Evolutionary conservation across 2,113 vertebrate species (phyloP).

Genomic region (Dasypus novemcinctus): DNA sequence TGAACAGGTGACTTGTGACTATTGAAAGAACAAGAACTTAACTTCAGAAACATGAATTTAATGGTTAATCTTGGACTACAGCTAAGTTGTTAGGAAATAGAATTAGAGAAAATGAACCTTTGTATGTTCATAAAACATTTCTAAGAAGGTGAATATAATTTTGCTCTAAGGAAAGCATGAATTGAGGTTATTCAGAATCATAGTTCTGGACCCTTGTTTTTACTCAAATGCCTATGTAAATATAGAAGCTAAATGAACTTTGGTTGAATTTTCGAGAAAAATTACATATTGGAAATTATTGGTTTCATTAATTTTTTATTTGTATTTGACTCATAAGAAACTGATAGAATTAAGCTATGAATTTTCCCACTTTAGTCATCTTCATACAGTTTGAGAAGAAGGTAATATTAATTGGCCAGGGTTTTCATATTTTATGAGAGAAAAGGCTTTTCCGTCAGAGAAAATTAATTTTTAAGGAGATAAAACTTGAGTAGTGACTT

Average conservation of each 20-base stretch:
- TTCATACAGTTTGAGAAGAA: not conserved
- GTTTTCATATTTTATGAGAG: not conserved
- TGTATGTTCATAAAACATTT: not conserved
- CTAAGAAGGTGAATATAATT: not conserved
- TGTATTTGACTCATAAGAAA: not conserved
- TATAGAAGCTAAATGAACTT: not conserved
- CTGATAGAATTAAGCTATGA: not conserved
- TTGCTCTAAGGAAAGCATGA: not conserved
- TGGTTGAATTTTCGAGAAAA: not conserved
- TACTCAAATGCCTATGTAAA: not conserved
- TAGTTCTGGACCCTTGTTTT: not conserved
- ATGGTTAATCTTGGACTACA: not conserved
- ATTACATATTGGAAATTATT: not conserved
- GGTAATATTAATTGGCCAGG: not conserved
- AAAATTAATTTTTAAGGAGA: not conserved
- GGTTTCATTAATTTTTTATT: slow-evolving; percentile 26
- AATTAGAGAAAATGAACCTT: not conserved
- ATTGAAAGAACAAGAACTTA: not conserved
- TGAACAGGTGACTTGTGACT: not conserved
- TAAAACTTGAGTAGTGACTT: not conserved
- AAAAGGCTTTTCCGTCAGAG: not conserved
- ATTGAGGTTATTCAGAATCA: not conserved
- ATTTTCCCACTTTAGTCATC: not conserved
- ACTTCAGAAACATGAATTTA: not conserved
- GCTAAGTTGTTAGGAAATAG: not conserved